A percentile compares a stretch with the other conserved stretches of the same genome.
These are phyloP conservation scores for Brachionus koreanus DNA, from an alignment of 1,140 invertebrate genomes.

Conservation along the genomic window DNA sequence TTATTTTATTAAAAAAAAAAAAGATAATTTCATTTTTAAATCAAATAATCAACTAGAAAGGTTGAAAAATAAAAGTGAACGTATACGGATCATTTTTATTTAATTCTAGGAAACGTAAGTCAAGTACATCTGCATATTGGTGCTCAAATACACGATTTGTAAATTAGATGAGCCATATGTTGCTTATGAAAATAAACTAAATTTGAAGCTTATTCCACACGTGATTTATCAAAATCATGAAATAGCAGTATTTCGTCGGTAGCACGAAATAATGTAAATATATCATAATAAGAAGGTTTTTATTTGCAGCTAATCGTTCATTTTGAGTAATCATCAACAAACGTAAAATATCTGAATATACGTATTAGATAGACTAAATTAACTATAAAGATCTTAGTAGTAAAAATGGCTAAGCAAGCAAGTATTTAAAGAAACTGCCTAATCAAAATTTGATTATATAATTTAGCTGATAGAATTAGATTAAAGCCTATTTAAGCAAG, in stretches of 20 bases:
- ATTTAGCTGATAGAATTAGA: neutral
- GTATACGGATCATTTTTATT: no score
- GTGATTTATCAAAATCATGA: neutral
- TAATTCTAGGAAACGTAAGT: neutral
- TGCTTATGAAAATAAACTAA: neutral
- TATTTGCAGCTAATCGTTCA: neutral
- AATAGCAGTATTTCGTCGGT: neutral
- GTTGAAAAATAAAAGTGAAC: no score
- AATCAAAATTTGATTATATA: neutral
- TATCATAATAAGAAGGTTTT: neutral
- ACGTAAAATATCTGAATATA: neutral
- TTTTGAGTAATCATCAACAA: constrained; percentile 8
- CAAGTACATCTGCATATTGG: neutral
- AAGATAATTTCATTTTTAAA: no score
- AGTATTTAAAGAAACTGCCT: neutral
- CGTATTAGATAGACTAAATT: neutral
- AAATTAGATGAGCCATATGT: neutral
- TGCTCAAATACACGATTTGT: neutral
- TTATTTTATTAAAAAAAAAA: no score
- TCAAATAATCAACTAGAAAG: no score
- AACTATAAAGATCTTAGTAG: neutral
- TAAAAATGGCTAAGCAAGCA: neutral
- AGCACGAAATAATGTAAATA: neutral
- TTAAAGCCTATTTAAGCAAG: neutral
- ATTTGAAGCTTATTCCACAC: neutral